Evolutionary conservation across 2,113 vertebrate species (phyloP).

Genomic region (Myodes glareolus): DNA sequence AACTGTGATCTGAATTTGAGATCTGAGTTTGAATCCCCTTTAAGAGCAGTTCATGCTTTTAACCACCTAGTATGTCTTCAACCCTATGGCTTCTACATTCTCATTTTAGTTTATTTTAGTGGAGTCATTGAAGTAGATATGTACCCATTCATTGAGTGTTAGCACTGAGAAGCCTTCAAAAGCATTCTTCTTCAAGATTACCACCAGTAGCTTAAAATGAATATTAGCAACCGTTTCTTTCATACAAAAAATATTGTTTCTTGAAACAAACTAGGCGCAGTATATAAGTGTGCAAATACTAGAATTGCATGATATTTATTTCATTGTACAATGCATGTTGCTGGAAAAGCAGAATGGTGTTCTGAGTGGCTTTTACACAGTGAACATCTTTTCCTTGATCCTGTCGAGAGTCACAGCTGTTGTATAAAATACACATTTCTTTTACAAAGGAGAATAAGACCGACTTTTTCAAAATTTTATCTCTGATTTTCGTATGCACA

Average conservation of each 20-base stretch:
- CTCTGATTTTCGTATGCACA: neutral
- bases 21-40: neutral
- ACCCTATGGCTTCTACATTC: neutral
- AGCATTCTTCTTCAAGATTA: slow-evolving; percentile 32
- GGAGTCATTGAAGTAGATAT: neutral
- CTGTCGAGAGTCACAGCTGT: slow-evolving; percentile 48
- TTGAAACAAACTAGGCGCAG: slow-evolving; percentile 36
- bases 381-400: slow-evolving; percentile 10
- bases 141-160: neutral
- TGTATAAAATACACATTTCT: slow-evolving; percentile 40
- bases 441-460: slow-evolving; percentile 32
- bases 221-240: slow-evolving; percentile 12
- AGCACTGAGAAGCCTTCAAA: neutral
- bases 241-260: slow-evolving; percentile 35
- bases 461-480: slow-evolving; percentile 32
- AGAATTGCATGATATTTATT: slow-evolving; percentile 50
- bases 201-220: slow-evolving; percentile 1
- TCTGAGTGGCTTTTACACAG: slow-evolving; percentile 50
- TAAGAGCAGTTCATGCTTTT: neutral
- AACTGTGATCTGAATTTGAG: no score
- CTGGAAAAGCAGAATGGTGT: slow-evolving; percentile 40
- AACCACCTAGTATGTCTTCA: no score
- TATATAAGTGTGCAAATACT: slow-evolving; percentile 33
- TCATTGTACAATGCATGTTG: slow-evolving; percentile 22
- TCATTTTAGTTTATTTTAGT: neutral